Evolutionary conservation across 2,888 invertebrate species (phyloP), one percentile per base, ranked within the genome.

Genomic region (Caenorhabditis afra): DNA sequence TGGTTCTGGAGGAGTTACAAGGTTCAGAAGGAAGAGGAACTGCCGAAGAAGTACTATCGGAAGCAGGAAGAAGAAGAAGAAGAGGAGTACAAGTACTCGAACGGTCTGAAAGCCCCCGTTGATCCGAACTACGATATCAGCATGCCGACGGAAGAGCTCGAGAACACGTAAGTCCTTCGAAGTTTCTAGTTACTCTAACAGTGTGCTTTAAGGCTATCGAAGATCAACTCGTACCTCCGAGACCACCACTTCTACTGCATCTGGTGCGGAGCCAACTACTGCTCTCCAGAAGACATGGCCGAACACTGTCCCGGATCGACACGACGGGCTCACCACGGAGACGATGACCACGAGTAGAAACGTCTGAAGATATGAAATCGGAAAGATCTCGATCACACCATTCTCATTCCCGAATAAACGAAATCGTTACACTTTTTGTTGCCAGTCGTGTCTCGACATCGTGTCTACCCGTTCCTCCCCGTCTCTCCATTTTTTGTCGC

Each of bases 191-290:
- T 22, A 3, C 23, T n/a, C n/a, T 7, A 35, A 50, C 14, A n/a
- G 53, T 5, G 3, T 14, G 12, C 1, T 76, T 86, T 67, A 74
- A 87, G 87, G 18, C 64, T 88, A 22, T 44, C 23, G 7, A 49
- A 35, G 18, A 84, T 88, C 58, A 82, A 76, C 11, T 49, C 44
- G 8, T 85, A 85, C 61, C 76, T 89, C 10, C 83, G 88, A 12
- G 50, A 67, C 20, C 50, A 37, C 14, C 88, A 88, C 59, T 81
- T 75, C 64, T 88, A 89, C 57, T 88, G 88, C 61, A 58, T 87
- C n/a, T 88, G 87, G 85, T 88, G 88, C 58, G 88, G 88, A 4
- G 81, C 82, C 45, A 76, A 84, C 16, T 87, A 77, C 61, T 70
- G 64, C 23, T 70, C 76, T 1, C 70, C 59, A 11, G 82, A 85